phyloP scores from a whole-genome alignment of 2,888 invertebrate species.

The Nymphalis polychloros region DNA sequence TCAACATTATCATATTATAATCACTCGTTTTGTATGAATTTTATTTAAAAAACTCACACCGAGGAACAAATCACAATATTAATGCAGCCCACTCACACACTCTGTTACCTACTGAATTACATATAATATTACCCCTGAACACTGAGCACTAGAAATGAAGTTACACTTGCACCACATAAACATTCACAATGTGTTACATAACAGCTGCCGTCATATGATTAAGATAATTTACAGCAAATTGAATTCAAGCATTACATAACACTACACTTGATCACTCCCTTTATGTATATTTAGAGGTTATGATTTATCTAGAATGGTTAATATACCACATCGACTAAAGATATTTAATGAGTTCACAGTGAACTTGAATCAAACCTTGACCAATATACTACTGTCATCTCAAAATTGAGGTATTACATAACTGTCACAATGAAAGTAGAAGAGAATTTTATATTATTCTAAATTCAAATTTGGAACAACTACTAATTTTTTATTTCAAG shows the following conservation, averaged over 20 bases:
- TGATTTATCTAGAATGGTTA: conserved; percentile 2
- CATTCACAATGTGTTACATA: conserved; percentile 55
- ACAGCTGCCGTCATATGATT: conserved; percentile 68
- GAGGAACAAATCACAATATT: conserved; percentile 44
- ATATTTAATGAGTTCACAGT: conserved; percentile 7
- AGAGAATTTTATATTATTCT: conserved; percentile 45
- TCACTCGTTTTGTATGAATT: conserved; percentile 67
- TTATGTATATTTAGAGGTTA: conserved; percentile 23
- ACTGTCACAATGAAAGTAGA: conserved; percentile 50
- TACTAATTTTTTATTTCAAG: conserved; percentile 4
- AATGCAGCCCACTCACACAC: conserved; percentile 37
- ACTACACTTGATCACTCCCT: conserved; percentile 29
- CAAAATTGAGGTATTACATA: conserved; percentile 65
- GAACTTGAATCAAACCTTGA: conserved; percentile 52
- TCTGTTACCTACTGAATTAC: conserved; percentile 48
- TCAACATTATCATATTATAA: conserved; percentile 66
- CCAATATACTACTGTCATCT: conserved; percentile 48
- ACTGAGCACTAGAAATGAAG: conserved; percentile 22
- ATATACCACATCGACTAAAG: conserved; percentile 12
- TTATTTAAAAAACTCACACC: conserved; percentile 72
- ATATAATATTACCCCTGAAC: conserved; percentile 17
- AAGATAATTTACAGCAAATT: conserved; percentile 58
- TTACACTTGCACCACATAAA: conserved; percentile 29
- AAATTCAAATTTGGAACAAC: conserved; percentile 34
- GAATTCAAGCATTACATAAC: conserved; percentile 45